Evolutionary conservation across 1,140 invertebrate species (phyloP).

Genomic region (Ptiloglossa arizonensis): DNA sequence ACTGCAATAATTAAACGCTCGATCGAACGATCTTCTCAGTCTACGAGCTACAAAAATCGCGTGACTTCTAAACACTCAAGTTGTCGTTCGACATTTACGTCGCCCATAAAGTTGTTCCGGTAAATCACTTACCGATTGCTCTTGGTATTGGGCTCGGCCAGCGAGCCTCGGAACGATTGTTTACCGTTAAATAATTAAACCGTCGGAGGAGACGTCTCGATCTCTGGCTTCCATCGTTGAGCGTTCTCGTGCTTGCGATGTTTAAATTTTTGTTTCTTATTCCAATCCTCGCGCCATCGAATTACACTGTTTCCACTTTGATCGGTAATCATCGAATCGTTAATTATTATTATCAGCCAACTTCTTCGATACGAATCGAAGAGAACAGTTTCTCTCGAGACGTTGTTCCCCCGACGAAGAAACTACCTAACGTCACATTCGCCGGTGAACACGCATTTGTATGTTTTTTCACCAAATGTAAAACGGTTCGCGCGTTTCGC

Average conservation of each 20-base stretch:
- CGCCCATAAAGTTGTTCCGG: slow-evolving; percentile 43
- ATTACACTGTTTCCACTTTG: too few relatives aligned
- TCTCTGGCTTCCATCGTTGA: background rate
- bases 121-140: slow-evolving; percentile 37
- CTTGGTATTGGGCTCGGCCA: slow-evolving; percentile 67
- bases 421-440: slow-evolving; percentile 23
- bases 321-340: background rate
- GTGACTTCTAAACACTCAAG: slow-evolving; percentile 68
- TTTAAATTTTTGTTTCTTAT: background rate
- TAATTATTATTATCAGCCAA: background rate
- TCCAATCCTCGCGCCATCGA: background rate
- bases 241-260: too few relatives aligned
- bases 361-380: background rate
- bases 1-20: background rate
- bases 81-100: slow-evolving; percentile 51
- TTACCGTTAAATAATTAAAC: slow-evolving; percentile 48
- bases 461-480: slow-evolving; percentile 7
- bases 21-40: slow-evolving; percentile 42
- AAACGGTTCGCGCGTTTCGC: slow-evolving; percentile 15
- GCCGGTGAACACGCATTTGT: slow-evolving; percentile 10
- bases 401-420: slow-evolving; percentile 19
- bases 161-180: slow-evolving; percentile 66
- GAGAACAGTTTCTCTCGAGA: slow-evolving; percentile 5
- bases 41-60: slow-evolving; percentile 74
- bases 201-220: slow-evolving; percentile 24